phyloP scores from a whole-genome alignment of 1,140 invertebrate genomes.

The Portunus trituberculatus region DNA sequence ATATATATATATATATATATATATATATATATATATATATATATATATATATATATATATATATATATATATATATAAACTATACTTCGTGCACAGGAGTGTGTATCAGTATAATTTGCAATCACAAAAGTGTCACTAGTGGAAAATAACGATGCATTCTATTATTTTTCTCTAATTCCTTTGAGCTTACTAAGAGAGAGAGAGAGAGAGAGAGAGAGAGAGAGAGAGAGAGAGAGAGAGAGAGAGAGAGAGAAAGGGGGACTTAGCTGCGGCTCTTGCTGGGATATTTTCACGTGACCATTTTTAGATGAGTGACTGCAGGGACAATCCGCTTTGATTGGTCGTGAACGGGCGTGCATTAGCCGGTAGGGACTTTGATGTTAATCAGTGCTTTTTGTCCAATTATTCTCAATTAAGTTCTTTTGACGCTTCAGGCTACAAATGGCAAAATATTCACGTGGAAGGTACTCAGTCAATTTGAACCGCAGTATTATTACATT shows the following conservation, averaged over 20 bases:
- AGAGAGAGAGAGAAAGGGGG: not conserved
- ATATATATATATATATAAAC: too few relatives aligned
- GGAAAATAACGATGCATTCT: not conserved
- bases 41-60: too few relatives aligned
- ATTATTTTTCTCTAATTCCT: not conserved
- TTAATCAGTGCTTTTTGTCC: conserved; percentile 59
- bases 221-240: conserved; percentile 20
- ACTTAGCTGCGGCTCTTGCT: not conserved
- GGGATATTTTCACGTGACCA: not conserved
- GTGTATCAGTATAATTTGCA: not conserved
- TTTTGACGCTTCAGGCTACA: conserved; percentile 27
- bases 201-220: conserved; percentile 9
- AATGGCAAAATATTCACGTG: not conserved
- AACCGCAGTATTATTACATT: conserved; percentile 8
- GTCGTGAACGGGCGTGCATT: not conserved
- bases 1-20: too few relatives aligned
- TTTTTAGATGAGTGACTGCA: not conserved
- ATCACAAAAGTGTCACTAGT: not conserved
- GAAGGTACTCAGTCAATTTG: not conserved
- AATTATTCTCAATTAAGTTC: conserved; percentile 53
- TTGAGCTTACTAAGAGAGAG: not conserved
- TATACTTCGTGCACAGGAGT: not conserved
- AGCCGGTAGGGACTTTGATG: conserved; percentile 33
- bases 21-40: too few relatives aligned
- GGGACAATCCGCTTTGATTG: conserved; percentile 45